Percentiles rank a stretch among this genome's conserved stretches.
phyloP scores from a whole-genome alignment of 2,888 invertebrate species.

The Portevinia maculata region DNA sequence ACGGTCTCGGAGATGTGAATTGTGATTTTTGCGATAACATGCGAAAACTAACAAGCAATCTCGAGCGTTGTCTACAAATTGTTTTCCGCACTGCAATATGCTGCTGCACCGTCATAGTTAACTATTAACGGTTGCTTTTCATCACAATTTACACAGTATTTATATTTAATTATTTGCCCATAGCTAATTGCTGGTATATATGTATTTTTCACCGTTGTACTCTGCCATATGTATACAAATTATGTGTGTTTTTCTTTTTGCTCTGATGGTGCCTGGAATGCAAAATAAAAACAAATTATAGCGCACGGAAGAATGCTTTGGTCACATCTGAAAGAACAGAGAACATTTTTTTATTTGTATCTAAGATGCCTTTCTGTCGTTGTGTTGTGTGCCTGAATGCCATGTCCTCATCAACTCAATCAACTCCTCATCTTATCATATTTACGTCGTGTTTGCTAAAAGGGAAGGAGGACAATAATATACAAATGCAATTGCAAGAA shows the following conservation, averaged over 20 bases:
- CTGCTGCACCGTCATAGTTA: constrained; percentile 31
- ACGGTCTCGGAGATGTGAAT: constrained; percentile 18
- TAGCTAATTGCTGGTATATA: constrained; percentile 60
- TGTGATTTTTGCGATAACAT: constrained; percentile 64
- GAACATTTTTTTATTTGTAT: constrained; percentile 42
- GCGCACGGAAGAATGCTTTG: constrained; percentile 10
- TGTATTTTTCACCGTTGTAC: constrained; percentile 46
- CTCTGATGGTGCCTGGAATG: no score
- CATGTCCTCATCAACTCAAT: constrained; percentile 19
- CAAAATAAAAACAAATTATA: constrained; percentile 41
- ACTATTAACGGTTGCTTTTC: constrained; percentile 63
- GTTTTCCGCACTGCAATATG: constrained; percentile 21
- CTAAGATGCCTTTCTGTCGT: constrained; percentile 43
- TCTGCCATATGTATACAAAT: constrained; percentile 6
- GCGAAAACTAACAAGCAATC: constrained; percentile 65
- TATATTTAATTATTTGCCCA: constrained; percentile 67
- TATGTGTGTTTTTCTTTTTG: not conserved
- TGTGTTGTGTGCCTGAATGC: constrained; percentile 17
- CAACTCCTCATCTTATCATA: not conserved
- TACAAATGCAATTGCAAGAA: constrained; percentile 20
- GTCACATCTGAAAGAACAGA: constrained; percentile 21
- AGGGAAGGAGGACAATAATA: constrained; percentile 19
- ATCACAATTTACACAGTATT: constrained; percentile 48
- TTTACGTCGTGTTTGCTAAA: not conserved
- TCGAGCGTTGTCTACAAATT: constrained; percentile 43